Conservation (phyloP, 2,888 invertebrate genomes). For the Melanostoma mellinum region DNA sequence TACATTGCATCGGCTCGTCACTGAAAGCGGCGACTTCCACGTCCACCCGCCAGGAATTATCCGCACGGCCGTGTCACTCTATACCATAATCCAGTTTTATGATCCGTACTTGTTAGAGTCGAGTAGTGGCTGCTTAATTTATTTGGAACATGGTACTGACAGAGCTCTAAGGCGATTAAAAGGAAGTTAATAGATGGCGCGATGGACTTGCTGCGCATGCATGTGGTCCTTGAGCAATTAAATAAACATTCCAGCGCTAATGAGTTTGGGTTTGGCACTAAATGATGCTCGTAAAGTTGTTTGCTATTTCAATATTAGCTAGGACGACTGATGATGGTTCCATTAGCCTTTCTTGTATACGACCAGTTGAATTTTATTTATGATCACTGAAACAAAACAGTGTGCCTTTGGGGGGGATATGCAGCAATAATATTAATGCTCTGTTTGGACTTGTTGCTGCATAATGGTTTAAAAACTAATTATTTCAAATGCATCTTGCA, state of each 20-base stretch:
- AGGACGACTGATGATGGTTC: conserved; percentile 60
- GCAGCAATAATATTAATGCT: conserved; percentile 41
- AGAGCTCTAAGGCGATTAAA: conserved; percentile 61
- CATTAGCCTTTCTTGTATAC: conserved; percentile 48
- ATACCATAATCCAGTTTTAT: conserved; percentile 66
- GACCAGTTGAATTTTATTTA: conserved; percentile 21
- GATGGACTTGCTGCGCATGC: conserved; percentile 35
- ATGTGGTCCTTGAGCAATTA: conserved; percentile 52
- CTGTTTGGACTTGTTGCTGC: conserved; percentile 49
- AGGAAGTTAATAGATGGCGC: conserved; percentile 60
- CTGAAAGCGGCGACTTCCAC: background rate
- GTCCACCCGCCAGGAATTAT: conserved; percentile 69
- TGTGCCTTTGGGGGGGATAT: background rate
- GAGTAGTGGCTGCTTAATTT: conserved; percentile 57
- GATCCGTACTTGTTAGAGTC: conserved; percentile 60
- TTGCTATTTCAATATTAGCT: conserved; percentile 63
- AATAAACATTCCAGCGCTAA: conserved; percentile 69
- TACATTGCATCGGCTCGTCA: conserved; percentile 30
- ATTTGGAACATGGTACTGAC: conserved; percentile 70
- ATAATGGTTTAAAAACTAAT: conserved; percentile 53
- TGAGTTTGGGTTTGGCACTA: conserved; percentile 71
- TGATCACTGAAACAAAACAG: conserved; percentile 6
- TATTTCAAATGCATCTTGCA: conserved; percentile 14
- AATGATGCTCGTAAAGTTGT: conserved; percentile 64
- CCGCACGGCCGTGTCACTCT: background rate